A percentile compares a stretch with the other conserved stretches of the same genome.
phyloP scores from a whole-genome alignment of 2,888 invertebrate species.

The Candidula unifasciata region DNA sequence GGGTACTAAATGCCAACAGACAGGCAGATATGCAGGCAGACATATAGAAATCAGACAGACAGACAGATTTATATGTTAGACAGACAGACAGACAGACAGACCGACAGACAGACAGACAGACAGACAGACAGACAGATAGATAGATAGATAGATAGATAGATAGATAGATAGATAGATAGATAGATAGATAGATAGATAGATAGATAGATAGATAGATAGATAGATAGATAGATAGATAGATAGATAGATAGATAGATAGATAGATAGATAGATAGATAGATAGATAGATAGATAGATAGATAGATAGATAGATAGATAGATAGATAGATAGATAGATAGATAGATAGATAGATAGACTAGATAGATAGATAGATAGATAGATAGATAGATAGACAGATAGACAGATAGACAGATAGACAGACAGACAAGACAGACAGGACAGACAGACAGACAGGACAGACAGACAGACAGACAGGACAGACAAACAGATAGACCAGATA shows the following conservation, averaged over 20 bases:
- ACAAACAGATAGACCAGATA: slow-evolving; percentile 37
- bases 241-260: background rate
- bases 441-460: slow-evolving; percentile 6
- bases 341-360: background rate
- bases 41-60: slow-evolving; percentile 30
- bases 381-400: slow-evolving; percentile 4
- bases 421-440: too few species aligned
- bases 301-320: slow-evolving; percentile 26
- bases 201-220: slow-evolving; percentile 8
- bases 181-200: background rate
- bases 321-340: slow-evolving; percentile 27
- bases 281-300: slow-evolving; percentile 40
- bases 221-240: slow-evolving; percentile 8
- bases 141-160: slow-evolving; percentile 37
- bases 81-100: slow-evolving; percentile 47
- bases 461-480: slow-evolving; percentile 40
- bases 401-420: background rate
- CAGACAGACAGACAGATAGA: slow-evolving; percentile 14
- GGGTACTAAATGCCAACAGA: too few species aligned
- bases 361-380: slow-evolving; percentile 8
- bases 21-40: too few species aligned
- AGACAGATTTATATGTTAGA: slow-evolving; percentile 27
- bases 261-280: too few species aligned
- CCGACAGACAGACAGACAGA: too few species aligned
- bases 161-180: slow-evolving; percentile 29